phyloP scores from a whole-genome alignment of 2,113 vertebrate genomes.

The Hepsetus odoe region DNA sequence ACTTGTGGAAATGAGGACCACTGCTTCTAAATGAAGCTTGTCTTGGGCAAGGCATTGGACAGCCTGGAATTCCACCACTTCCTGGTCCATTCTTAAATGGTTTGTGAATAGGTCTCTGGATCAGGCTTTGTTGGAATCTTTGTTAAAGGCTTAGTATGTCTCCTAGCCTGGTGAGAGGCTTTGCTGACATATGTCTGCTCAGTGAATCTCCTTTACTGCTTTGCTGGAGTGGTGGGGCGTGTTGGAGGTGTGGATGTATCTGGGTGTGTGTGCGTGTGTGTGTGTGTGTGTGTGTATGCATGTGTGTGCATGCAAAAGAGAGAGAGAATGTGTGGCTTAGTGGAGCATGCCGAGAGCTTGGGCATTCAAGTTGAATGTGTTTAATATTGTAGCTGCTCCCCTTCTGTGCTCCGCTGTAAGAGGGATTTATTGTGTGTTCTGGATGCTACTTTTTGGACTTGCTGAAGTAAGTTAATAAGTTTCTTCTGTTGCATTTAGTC shows the following conservation, averaged over 20 bases:
- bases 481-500: conserved; percentile 27
- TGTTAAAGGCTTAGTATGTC: conserved; percentile 67
- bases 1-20: neutral
- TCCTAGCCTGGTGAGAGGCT: conserved; percentile 72
- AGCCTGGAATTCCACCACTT: conserved; percentile 59
- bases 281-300: neutral
- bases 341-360: conserved; percentile 28
- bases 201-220: conserved; percentile 68
- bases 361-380: conserved; percentile 35
- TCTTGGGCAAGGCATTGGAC: neutral
- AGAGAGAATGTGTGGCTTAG: conserved; percentile 17
- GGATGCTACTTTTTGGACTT: conserved; percentile 18
- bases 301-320: no score
- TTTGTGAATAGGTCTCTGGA: conserved; percentile 62
- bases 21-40: neutral
- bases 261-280: conserved; percentile 11
- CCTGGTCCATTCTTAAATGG: conserved; percentile 60
- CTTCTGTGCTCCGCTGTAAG: neutral
- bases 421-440: conserved; percentile 6
- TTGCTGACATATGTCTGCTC: conserved; percentile 75
- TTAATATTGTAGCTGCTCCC: conserved; percentile 23
- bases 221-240: conserved; percentile 61
- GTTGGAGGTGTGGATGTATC: conserved; percentile 10
- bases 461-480: conserved; percentile 27
- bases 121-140: conserved; percentile 71